phyloP scores from a whole-genome alignment of 2,113 vertebrate genomes.

The Lycocorax pyrrhopterus region DNA sequence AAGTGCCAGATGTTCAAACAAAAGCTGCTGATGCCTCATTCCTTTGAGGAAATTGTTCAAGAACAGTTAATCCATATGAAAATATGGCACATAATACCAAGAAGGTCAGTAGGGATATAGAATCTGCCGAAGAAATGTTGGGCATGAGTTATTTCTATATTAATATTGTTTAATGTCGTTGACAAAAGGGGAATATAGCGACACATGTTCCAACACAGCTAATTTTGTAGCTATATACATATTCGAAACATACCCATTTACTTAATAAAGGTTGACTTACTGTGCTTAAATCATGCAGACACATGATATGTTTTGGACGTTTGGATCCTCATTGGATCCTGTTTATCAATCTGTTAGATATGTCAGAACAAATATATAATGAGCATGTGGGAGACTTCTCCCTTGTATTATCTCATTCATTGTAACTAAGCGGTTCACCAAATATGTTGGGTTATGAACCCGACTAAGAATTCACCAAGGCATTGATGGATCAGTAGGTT shows the following conservation, averaged over 20 bases:
- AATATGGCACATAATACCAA: not conserved
- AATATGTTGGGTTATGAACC: not conserved
- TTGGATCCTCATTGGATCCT: not conserved
- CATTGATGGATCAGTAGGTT: not conserved
- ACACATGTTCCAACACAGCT: not conserved
- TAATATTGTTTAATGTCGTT: not conserved
- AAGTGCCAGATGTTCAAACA: conserved; percentile 23
- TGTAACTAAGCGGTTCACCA: not conserved
- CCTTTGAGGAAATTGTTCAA: conserved; percentile 19
- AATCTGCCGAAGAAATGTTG: not conserved
- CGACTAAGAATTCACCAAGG: not conserved
- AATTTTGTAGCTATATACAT: not conserved
- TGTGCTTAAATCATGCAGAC: not conserved
- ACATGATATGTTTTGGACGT: not conserved
- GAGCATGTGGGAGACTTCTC: not conserved
- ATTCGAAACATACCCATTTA: not conserved
- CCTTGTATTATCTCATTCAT: not conserved
- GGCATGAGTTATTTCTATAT: not conserved
- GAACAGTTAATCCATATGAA: conserved; percentile 32
- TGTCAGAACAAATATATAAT: not conserved
- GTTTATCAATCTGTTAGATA: not conserved
- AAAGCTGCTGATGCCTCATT: not conserved
- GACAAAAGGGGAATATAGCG: not conserved
- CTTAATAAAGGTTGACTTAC: not conserved
- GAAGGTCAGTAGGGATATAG: not conserved